These are phyloP conservation scores for Melospiza melodia DNA, from an alignment of 2,113 vertebrate genomes.

Conservation along the genomic window DNA sequence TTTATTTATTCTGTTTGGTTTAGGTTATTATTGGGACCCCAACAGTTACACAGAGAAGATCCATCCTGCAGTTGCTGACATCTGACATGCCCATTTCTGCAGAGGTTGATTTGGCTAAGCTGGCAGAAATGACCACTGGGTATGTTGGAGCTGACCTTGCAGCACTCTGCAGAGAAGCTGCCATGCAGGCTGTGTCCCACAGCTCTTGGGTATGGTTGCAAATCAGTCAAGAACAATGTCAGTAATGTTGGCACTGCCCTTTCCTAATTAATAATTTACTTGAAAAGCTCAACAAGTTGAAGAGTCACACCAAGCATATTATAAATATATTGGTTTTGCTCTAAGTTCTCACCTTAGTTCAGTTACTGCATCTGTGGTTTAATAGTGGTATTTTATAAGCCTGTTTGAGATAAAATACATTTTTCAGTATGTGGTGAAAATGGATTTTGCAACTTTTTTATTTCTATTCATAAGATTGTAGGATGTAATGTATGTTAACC, in stretches of 20 bases:
- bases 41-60: constrained; percentile 82
- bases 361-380: neutral
- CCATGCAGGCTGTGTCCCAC: constrained; percentile 82
- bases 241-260: neutral
- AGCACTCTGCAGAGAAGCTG: constrained; percentile 91
- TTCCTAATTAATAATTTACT: neutral
- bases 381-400: neutral
- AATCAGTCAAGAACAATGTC: neutral
- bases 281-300: neutral
- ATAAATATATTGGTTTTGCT: neutral
- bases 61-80: constrained; percentile 84
- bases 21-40: constrained; percentile 90
- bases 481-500: neutral
- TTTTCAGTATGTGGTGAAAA: neutral
- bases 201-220: constrained; percentile 76
- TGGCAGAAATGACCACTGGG: constrained; percentile 88
- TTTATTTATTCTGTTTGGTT: neutral
- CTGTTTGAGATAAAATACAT: neutral
- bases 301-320: neutral
- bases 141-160: constrained; percentile 93
- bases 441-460: neutral
- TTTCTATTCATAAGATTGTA: neutral
- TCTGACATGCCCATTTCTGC: constrained; percentile 79
- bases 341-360: neutral
- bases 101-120: constrained; percentile 71